Evolutionary conservation across 2,888 invertebrate genomes (phyloP).

Genomic region (Xylocampa areola): DNA sequence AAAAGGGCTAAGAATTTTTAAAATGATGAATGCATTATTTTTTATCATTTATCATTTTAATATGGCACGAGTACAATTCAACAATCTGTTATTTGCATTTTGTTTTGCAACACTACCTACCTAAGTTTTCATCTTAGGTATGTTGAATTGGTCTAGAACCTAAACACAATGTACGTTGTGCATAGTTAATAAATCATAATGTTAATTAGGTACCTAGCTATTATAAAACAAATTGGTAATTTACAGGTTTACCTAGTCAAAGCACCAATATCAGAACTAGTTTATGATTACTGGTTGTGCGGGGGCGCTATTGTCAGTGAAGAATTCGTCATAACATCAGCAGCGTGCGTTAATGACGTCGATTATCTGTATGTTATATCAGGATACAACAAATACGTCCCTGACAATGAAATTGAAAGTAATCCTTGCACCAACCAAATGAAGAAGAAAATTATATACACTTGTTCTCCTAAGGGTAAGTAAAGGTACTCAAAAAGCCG

Average conservation of each 20-base stretch:
- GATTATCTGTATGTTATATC: slow-evolving; percentile 63
- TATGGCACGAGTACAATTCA: no score
- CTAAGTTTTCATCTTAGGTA: no score
- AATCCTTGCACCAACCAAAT: slow-evolving; percentile 62
- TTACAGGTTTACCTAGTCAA: slow-evolving; percentile 61
- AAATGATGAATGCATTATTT: no score
- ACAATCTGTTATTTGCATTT: no score
- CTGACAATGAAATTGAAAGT: slow-evolving; percentile 35
- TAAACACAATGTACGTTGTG: no score
- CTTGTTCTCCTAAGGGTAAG: slow-evolving; percentile 29
- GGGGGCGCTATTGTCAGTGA: slow-evolving; percentile 63
- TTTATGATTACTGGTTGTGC: slow-evolving; percentile 65
- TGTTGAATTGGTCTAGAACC: no score
- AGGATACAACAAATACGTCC: slow-evolving; percentile 66
- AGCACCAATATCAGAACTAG: slow-evolving; percentile 36
- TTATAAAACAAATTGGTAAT: no score
- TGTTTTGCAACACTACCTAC: no score
- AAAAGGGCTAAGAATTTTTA: no score
- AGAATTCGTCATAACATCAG: slow-evolving; percentile 61
- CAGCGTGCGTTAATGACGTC: slow-evolving; percentile 67
- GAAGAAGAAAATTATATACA: slow-evolving; percentile 63
- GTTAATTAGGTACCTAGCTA: no score
- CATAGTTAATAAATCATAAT: no score
- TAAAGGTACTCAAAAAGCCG: background rate
- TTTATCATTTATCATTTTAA: no score